phyloP scores from a whole-genome alignment of 2,888 invertebrate genomes.

The Callosobruchus maculatus region DNA sequence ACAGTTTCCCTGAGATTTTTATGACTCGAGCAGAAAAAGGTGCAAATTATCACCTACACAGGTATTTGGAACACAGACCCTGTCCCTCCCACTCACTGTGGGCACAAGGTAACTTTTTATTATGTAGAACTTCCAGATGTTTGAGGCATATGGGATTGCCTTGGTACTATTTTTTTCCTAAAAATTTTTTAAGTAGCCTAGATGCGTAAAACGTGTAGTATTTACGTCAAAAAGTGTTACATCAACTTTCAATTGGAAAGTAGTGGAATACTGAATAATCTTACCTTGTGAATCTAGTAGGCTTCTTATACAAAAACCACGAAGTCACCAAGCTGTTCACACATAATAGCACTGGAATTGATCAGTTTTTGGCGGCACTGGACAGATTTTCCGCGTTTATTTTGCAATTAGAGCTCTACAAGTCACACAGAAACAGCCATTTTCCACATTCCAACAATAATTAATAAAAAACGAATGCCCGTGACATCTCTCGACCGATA shows the following conservation, averaged over 20 bases:
- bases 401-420: neutral
- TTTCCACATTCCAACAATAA: slow-evolving; percentile 12
- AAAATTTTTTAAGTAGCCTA: neutral
- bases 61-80: neutral
- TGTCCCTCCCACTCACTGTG: neutral
- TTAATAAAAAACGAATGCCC: neutral
- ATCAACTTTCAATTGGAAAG: neutral
- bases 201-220: neutral
- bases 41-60: neutral
- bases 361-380: neutral
- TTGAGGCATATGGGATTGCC: neutral
- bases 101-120: neutral
- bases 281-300: neutral
- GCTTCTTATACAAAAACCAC: neutral
- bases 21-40: too few relatives aligned
- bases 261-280: neutral
- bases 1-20: neutral
- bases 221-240: neutral
- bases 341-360: neutral
- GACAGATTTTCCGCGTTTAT: neutral
- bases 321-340: neutral
- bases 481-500: slow-evolving; percentile 6
- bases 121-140: neutral
- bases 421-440: slow-evolving; percentile 11
- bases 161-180: neutral